phyloP scores from a whole-genome alignment of 2,113 vertebrate genomes.

The Formicarius rufipectus region DNA sequence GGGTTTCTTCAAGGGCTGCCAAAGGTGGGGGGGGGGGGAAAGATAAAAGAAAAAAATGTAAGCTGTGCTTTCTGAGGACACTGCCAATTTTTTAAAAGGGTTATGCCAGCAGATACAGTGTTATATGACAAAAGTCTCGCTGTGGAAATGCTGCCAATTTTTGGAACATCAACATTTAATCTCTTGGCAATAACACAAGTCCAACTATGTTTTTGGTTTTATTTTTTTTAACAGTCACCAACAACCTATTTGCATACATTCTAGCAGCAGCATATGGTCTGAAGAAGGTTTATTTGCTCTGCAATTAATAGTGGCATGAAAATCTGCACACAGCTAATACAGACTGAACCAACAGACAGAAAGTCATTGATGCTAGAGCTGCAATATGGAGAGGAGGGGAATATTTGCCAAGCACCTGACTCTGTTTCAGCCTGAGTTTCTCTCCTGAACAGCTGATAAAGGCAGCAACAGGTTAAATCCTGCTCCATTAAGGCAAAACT shows the following conservation, averaged over 20 bases:
- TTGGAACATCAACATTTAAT: neutral
- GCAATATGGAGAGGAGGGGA: neutral
- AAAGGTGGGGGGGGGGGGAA: too few relatives aligned
- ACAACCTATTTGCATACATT: neutral
- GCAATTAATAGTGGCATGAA: neutral
- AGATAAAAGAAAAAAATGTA: neutral
- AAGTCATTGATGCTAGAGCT: neutral
- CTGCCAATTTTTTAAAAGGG: constrained; percentile 38
- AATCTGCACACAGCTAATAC: neutral
- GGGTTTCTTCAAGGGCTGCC: constrained; percentile 26
- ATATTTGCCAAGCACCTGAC: neutral
- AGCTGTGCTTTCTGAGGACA: constrained; percentile 14
- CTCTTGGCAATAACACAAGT: neutral
- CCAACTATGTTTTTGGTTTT: neutral
- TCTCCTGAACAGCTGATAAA: neutral
- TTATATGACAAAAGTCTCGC: neutral
- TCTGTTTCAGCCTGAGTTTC: neutral
- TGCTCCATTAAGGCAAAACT: neutral
- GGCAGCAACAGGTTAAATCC: neutral
- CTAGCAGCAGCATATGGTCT: neutral
- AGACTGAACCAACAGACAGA: neutral
- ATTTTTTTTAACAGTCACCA: neutral
- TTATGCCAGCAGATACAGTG: constrained; percentile 58
- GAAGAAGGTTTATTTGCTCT: neutral
- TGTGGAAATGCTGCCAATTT: constrained; percentile 18